Conservation (phyloP, 2,888 invertebrate species). For the Scaptomyza flava region DNA sequence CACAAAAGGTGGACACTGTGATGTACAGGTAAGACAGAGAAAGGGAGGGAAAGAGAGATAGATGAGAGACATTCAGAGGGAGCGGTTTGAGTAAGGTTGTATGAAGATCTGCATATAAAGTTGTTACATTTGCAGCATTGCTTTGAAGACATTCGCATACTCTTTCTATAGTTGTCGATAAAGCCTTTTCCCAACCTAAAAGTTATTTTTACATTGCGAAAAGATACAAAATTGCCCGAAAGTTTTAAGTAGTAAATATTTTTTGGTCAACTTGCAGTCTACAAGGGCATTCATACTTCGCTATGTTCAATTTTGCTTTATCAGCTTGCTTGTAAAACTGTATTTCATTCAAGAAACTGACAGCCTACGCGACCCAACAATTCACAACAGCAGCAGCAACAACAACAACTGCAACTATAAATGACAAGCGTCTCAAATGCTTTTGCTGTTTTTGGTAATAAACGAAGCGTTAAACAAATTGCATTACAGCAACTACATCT, state of each 20-base stretch:
- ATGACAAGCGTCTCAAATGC: constrained; percentile 45
- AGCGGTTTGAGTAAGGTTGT: background rate
- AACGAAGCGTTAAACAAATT: constrained; percentile 81
- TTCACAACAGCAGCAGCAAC: constrained; percentile 34
- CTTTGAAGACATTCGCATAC: background rate
- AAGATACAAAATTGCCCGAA: too few species aligned
- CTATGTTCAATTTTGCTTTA: background rate
- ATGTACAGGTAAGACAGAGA: background rate
- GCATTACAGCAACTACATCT: constrained; percentile 65
- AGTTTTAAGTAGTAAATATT: too few species aligned
- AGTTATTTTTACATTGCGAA: too few species aligned
- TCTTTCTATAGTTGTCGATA: background rate
- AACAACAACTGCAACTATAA: constrained; percentile 19
- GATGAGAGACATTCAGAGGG: too few species aligned
- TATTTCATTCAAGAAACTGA: constrained; percentile 35
- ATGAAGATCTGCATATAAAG: constrained; percentile 8
- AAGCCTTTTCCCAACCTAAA: too few species aligned
- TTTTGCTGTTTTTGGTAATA: constrained; percentile 75
- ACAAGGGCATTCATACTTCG: constrained; percentile 13
- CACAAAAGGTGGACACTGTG: background rate
- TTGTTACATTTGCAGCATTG: background rate
- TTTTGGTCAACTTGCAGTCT: background rate
- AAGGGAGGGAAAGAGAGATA: background rate
- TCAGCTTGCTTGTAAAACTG: constrained; percentile 3
- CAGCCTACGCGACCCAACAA: constrained; percentile 14